Evolutionary conservation across 2,797 vertebrate species (phyloP), one percentile per base, ranked within the genome.

Genomic region (Sebastes kiyomatsui): DNA sequence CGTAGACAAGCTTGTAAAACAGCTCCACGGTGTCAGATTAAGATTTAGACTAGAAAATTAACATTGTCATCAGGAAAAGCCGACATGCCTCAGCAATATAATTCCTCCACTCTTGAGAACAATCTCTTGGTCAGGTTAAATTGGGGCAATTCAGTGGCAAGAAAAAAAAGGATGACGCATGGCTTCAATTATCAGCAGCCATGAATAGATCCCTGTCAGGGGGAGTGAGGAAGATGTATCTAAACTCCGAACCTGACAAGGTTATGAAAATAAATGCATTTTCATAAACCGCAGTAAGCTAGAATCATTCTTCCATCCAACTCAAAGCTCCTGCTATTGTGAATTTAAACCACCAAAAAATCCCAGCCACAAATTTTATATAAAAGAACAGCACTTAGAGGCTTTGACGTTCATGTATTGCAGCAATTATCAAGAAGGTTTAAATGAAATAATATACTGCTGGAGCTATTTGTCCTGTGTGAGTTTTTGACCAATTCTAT

Each of bases 71-170:
- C 38, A 77, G 49, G 55, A 46, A 68, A 59, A 22, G 30, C 49
- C 64, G 78, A 75, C 46, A 67, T 6, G 55, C 28, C 66, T 70
- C 20, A 38, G 27, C 61, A 75, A 28, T 68, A 77, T 59, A 46
- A 60, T 76, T 83, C 67, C 25, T 64, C n/a, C 71, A 61, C 66
- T 62, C 74, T 54, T 55, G 69, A 84, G 59, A 75, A 52, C 23
- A 76, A 78, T 78, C 54, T 83, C 66, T 76, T 52, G 55, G 61
- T 82, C 56, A 38, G 70, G 61, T 82, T 87, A 85, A 77, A 87
- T 74, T 74, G 70, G 49, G 46, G 54, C 71, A 67, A 65, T 78
- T 80, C 27, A 59, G 46, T n/a, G 52, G 79, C 27, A 60, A 73
- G 42, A 71, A 80, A 52, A 80, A 52, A 65, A 81, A 71, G n/a